Evolutionary conservation across 1,140 invertebrate genomes (phyloP).

Genomic region (Goniozus legneri): DNA sequence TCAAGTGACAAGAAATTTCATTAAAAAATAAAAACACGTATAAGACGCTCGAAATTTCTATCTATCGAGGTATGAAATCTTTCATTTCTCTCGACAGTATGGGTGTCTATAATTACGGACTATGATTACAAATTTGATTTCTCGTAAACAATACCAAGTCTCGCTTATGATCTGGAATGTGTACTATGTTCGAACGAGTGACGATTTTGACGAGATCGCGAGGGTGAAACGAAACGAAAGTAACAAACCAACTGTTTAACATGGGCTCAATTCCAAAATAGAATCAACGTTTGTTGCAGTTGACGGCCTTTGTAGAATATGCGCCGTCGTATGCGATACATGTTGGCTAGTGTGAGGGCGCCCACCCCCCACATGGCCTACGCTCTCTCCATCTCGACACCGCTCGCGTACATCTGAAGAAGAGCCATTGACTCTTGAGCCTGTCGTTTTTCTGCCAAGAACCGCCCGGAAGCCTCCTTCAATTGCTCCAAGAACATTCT

Average conservation of each 20-base stretch:
- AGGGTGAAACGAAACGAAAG: no score
- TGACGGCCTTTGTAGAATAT: conserved; percentile 49
- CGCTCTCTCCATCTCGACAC: conserved; percentile 51
- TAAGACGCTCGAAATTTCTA: no score
- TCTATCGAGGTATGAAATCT: no score
- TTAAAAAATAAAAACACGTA: no score
- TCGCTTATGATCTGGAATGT: no score
- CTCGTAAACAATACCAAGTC: conserved; percentile 1
- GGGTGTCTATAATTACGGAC: no score
- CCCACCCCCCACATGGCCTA: conserved; percentile 55
- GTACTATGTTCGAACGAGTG: conserved; percentile 1
- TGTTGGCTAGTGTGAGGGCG: conserved; percentile 50
- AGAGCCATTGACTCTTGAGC: conserved; percentile 80
- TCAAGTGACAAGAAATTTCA: no score
- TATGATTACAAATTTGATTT: no score
- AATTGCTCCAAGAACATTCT: conserved; percentile 76
- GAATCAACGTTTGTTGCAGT: conserved; percentile 47
- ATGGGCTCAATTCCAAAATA: conserved; percentile 51
- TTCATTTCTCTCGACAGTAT: no score
- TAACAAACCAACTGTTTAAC: no score
- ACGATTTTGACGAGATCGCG: background rate
- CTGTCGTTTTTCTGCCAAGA: conserved; percentile 74
- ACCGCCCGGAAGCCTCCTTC: conserved; percentile 78
- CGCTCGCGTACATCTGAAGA: conserved; percentile 57
- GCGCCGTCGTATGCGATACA: conserved; percentile 48